phyloP scores from a whole-genome alignment of 2,113 vertebrate species.

The Passer domesticus region DNA sequence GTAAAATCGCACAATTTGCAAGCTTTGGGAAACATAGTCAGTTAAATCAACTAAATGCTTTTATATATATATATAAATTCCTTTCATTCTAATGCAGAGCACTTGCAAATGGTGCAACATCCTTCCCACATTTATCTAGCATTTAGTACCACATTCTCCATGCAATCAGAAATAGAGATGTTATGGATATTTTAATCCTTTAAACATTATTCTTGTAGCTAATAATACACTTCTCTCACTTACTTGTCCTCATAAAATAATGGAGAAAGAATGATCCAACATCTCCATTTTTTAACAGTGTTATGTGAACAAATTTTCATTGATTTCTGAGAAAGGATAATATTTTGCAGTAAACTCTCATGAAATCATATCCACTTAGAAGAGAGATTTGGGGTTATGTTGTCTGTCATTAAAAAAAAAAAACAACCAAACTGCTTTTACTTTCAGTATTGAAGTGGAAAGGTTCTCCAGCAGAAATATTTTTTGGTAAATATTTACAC shows the following conservation, averaged over 20 bases:
- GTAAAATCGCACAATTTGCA: neutral
- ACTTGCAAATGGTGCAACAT: neutral
- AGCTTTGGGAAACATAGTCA: constrained; percentile 7
- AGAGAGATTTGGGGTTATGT: neutral
- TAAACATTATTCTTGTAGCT: neutral
- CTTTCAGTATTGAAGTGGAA: neutral
- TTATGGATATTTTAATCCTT: neutral
- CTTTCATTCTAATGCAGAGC: neutral
- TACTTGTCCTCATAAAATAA: neutral
- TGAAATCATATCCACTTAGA: neutral
- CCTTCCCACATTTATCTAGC: neutral
- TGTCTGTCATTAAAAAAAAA: neutral
- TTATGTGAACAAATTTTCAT: neutral
- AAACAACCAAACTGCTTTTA: neutral
- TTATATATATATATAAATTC: neutral
- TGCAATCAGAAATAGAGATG: neutral
- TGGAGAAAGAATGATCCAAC: neutral
- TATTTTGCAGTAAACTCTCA: neutral
- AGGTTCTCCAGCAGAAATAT: neutral
- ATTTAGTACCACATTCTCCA: neutral
- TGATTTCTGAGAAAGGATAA: neutral
- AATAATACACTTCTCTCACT: neutral
- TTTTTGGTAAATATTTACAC: neutral
- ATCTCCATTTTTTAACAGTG: neutral
- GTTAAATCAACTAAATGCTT: constrained; percentile 12